Evolutionary conservation across 2,888 invertebrate genomes (phyloP), one percentile per base, ranked within the genome.

Genomic region (Clostera curtula): DNA sequence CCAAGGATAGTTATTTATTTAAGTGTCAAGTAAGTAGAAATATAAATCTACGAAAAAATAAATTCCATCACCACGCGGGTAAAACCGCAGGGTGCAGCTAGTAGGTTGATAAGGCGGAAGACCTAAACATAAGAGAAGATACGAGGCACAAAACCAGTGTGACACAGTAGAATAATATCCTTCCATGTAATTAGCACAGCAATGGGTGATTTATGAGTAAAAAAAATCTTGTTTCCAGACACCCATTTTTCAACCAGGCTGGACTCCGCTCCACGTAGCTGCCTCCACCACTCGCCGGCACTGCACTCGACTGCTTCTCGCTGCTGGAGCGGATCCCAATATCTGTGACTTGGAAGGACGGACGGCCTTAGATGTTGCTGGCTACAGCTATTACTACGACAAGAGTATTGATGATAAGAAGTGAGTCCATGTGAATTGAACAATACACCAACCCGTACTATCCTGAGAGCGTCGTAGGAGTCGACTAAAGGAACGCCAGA

Each of bases 231-330:
- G 22, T 24, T 26, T 12, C 2, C 49, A 86, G 86, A 32, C 85
- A 9, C 75, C 85, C 0, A 43, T 72, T 0, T 58, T 86, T 27
- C 72, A 80, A 56, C 57, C 70, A 1, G 88, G 88, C 2, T 87
- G 87, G 72, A 88, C 88, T 0, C 85, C 89, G 0, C 75, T 89
- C 1, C 89, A 89, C 47, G 79, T 87, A 4, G 87, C 89, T 0
- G 75, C 85, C 8, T 73, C 85, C 2, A 77, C 86, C 31, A 82
- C 83, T 0, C 67, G 85, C 12, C 53, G 58, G 1, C 76, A 83
- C 22, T 85, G 86, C 52, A 82, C 85, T 0, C 50, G 79, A 1
- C 56, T 82, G 0, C 71, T 89, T 1, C 52, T 88, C 7, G 75
- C 77, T 1, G 76, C 82, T 6, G 85, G 85, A 0, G 85, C 85